A percentile compares a stretch with the other conserved stretches of the same genome.
These are phyloP conservation scores for Daktulosphaira vitifoliae DNA, from an alignment of 1,140 invertebrate genomes.

Conservation along the genomic window DNA sequence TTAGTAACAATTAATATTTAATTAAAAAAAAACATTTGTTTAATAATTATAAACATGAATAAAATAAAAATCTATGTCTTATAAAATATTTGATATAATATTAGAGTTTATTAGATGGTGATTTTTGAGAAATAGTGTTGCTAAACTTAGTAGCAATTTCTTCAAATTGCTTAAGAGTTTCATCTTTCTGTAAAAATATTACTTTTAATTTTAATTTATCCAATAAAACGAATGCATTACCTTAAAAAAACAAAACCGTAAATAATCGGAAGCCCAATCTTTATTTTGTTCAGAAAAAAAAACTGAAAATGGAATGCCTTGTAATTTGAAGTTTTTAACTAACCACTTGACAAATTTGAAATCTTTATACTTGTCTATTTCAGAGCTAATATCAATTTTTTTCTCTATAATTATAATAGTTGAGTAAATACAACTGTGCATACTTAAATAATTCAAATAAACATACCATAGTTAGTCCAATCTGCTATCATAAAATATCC, in stretches of 20 bases:
- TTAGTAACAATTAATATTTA: too few relatives aligned
- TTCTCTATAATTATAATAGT: conserved; percentile 36
- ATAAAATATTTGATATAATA: too few relatives aligned
- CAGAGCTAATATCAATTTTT: conserved; percentile 52
- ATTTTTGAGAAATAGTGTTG: too few relatives aligned
- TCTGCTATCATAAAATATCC: conserved; percentile 96
- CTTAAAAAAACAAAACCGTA: conserved; percentile 92
- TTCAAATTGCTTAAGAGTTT: conserved; percentile 54
- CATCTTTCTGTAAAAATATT: conserved; percentile 50
- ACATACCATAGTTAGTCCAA: conserved; percentile 63
- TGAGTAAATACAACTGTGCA: not conserved
- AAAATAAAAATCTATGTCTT: too few relatives aligned
- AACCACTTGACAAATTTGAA: conserved; percentile 94
- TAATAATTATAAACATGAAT: too few relatives aligned
- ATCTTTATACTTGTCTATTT: conserved; percentile 67
- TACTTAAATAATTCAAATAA: too few relatives aligned
- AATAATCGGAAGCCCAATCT: conserved; percentile 73
- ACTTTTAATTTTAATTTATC: not conserved
- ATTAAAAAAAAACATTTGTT: too few relatives aligned
- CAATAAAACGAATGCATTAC: conserved; percentile 44
- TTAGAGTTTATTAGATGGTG: too few relatives aligned
- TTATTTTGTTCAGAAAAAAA: conserved; percentile 84
- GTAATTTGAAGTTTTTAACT: conserved; percentile 82
- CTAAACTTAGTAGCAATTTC: not conserved
- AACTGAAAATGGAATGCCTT: conserved; percentile 87